phyloP scores from a whole-genome alignment of 1,140 invertebrate species.

The Aphelenchoides avenae region DNA sequence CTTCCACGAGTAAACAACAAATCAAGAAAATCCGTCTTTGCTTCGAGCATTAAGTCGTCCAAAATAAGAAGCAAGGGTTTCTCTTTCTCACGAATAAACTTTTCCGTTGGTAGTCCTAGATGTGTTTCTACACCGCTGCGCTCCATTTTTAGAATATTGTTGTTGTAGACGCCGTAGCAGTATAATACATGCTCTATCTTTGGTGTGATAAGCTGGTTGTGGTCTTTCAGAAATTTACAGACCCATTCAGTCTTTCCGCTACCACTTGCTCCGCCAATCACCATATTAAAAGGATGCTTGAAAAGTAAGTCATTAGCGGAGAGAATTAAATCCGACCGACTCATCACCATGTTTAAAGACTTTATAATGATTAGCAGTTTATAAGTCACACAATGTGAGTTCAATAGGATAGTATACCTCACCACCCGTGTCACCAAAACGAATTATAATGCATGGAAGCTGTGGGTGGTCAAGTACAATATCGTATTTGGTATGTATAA shows the following conservation, averaged over 20 bases:
- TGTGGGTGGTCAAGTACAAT: too few relatives aligned
- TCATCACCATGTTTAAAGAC: too few relatives aligned
- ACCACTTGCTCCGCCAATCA: constrained; percentile 5
- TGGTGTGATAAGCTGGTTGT: neutral
- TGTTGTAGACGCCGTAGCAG: constrained; percentile 15
- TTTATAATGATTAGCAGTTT: too few relatives aligned
- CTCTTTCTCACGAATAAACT: neutral
- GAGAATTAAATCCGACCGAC: too few relatives aligned
- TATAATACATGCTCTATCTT: constrained; percentile 12
- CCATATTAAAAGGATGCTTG: constrained; percentile 17
- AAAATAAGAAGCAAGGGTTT: constrained; percentile 19
- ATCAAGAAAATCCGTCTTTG: constrained; percentile 18
- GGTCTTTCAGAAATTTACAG: neutral
- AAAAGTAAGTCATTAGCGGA: neutral
- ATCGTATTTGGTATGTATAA: too few relatives aligned
- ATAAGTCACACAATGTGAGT: too few relatives aligned
- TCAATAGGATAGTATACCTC: too few relatives aligned
- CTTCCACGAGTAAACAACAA: constrained; percentile 22
- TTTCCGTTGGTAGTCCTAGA: too few relatives aligned
- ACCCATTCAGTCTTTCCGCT: constrained; percentile 16
- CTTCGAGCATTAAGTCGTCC: constrained; percentile 24
- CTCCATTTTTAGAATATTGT: constrained; percentile 19
- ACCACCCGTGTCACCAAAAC: too few relatives aligned
- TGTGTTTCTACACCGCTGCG: neutral
- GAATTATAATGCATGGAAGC: too few relatives aligned